Evolutionary conservation across 2,888 invertebrate genomes (phyloP), one percentile per base, ranked within the genome.

Genomic region (Lamproptera curius): DNA sequence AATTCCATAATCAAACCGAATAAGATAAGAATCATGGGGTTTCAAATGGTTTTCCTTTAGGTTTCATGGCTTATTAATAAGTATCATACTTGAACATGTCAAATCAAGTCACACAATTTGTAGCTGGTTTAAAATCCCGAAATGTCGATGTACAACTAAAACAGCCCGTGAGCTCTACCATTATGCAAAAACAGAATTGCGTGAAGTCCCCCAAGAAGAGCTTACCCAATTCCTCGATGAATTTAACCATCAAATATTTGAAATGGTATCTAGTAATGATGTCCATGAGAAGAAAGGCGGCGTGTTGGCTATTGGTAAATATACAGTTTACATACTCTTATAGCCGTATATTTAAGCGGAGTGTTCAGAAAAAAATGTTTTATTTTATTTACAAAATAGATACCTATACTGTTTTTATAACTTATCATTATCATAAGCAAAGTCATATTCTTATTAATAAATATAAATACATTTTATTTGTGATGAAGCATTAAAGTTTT

Each of bases 251-350:
- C 95, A 97, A 69, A 97, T 98, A 57, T 96, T 96, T 74, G 96
- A 97, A 75, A 97, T 98, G 97, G 96, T 98, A 1, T 95, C 96
- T 10, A 95, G 96, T 61, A 92, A 93, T 37, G 97, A 98, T 74
- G 92, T 95, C 26, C 95, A 96, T 79, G 98, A 98, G 74, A 96
- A 96, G 70, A 98, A 97, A 82, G 98, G 98, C 50, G 98, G 97
- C 45, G 97, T 98, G 55, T 81, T 98, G 46, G 97, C 98, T 5
- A 98, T 98, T 66, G 93, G 94, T 94, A 77, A 72, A 61, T 57
- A 51, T 38, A 42, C 16, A 14, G 1, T 13, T 40, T 28, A 6
- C n/a, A n/a, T n/a, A n/a, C n/a, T n/a, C n/a, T n/a, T n/a, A n/a
- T n/a, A n/a, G n/a, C n/a, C n/a, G n/a, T n/a, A n/a, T n/a, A n/a